Base-by-base conservation (phyloP, 2,888 invertebrate species). In the Osmoderma eremita region DNA sequence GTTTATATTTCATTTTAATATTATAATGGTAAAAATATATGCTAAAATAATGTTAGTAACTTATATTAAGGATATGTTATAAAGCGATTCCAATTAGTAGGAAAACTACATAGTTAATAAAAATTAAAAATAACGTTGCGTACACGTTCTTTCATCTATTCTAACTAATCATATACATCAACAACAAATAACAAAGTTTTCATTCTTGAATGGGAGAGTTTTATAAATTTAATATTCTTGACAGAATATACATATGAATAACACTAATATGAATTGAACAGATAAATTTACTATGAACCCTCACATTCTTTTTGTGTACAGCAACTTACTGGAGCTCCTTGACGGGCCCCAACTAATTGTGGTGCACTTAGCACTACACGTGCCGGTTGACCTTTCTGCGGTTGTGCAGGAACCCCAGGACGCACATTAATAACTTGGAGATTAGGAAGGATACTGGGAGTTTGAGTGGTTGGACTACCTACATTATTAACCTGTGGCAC, bases 391-490 rank as follows among this genome's bases (percentile, higher is more conserved):
- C 89, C 88, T 83, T 93, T 93, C 81, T 91, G 91, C 70, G 88
- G 86, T 74, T 89, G 86, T 74, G 86, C 86, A 51, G 92, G 90
- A 69, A 89, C 86, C 69, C 88, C 90, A 63, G 92, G 90, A 74
- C 94, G 87, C 86, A 93, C 92, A 82, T 94, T 94, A 75, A 94
- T 86, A 79, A 95, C 92, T 83, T 93, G 92, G 77, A 95, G 92
- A 83, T 92, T 92, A 77, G 82, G 81, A 71, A 82, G 80, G 81
- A 82, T 79, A 75, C 79, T 79, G 73, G 79, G 78, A 75, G 70
- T 69, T 69, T 80, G 81, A 71, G 81, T 79, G 70, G 78, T 78
- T 69, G 79, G 78, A 70, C 79, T 79, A 81, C 83, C 83, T 78
- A 84, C 82, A 76, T 82, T 83, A 75, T 83, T 83, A 71, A 81